Evolutionary conservation across 2,113 vertebrate species (phyloP).

Genomic region (Sinocyclocheilus rhinocerous): DNA sequence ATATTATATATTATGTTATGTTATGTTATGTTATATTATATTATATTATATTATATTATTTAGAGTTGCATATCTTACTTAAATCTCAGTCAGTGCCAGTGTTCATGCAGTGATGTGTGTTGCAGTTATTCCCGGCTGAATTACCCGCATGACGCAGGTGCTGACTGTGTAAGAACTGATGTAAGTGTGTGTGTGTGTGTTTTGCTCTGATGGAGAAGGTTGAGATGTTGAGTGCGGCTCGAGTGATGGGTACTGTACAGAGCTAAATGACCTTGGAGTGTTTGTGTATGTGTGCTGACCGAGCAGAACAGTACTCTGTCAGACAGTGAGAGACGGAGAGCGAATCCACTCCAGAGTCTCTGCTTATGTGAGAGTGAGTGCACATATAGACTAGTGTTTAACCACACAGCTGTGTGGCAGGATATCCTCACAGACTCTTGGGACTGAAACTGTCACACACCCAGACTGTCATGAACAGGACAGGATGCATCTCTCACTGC

Average conservation of each 20-base stretch:
- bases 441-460: slow-evolving; percentile 8
- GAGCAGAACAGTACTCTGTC: slow-evolving; percentile 52
- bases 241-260: slow-evolving; percentile 37
- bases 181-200: slow-evolving; percentile 27
- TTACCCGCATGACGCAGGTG: not conserved
- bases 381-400: slow-evolving; percentile 44
- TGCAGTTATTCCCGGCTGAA: not conserved
- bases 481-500: slow-evolving; percentile 24
- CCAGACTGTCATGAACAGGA: slow-evolving; percentile 18
- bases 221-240: slow-evolving; percentile 23
- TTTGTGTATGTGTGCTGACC: slow-evolving; percentile 44
- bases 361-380: slow-evolving; percentile 59
- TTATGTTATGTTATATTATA: not conserved
- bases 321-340: slow-evolving; percentile 21
- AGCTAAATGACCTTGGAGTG: slow-evolving; percentile 50
- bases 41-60: not conserved
- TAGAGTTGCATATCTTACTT: not conserved
- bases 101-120: not conserved
- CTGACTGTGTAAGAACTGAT: not conserved
- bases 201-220: not conserved
- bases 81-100: not conserved
- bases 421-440: slow-evolving; percentile 15
- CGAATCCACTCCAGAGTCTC: slow-evolving; percentile 45
- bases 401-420: slow-evolving; percentile 44
- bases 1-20: too few species aligned